phyloP scores from a whole-genome alignment of 2,797 vertebrate species.

The Ambastaia sidthimunki region DNA sequence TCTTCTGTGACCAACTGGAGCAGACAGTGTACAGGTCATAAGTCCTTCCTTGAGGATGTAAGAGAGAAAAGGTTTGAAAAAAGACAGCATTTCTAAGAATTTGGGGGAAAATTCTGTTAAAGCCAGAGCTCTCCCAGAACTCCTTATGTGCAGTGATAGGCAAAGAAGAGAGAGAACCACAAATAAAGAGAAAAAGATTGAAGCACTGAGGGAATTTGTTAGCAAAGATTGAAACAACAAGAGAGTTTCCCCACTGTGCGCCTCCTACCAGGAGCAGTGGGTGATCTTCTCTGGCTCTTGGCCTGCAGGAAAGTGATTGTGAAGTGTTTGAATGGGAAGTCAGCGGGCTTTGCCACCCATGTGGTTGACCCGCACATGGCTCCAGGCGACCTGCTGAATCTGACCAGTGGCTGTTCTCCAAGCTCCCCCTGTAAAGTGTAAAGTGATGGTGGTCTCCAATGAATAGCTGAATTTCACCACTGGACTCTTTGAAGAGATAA shows the following conservation, averaged over 20 bases:
- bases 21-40: not conserved
- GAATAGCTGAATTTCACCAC: slow-evolving; percentile 5
- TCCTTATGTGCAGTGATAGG: not conserved
- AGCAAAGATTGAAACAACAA: slow-evolving; percentile 45
- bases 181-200: not conserved
- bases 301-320: slow-evolving; percentile 43
- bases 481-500: not conserved
- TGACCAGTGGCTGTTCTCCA: slow-evolving; percentile 15
- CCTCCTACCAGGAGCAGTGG: slow-evolving; percentile 31
- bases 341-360: slow-evolving; percentile 35
- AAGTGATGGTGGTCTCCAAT: slow-evolving; percentile 2
- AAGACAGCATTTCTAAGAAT: not conserved
- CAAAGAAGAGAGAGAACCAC: slow-evolving; percentile 16
- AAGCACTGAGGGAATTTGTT: slow-evolving; percentile 10
- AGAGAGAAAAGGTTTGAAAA: not conserved
- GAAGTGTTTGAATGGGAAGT: slow-evolving; percentile 30
- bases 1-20: not conserved
- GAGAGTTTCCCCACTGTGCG: slow-evolving; percentile 18
- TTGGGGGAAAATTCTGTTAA: not conserved
- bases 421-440: not conserved
- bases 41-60: not conserved
- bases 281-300: slow-evolving; percentile 30
- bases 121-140: not conserved
- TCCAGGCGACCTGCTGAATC: slow-evolving; percentile 19
- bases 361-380: slow-evolving; percentile 8